phyloP scores from a whole-genome alignment of 2,797 vertebrate genomes.

The Numenius phaeopus region DNA sequence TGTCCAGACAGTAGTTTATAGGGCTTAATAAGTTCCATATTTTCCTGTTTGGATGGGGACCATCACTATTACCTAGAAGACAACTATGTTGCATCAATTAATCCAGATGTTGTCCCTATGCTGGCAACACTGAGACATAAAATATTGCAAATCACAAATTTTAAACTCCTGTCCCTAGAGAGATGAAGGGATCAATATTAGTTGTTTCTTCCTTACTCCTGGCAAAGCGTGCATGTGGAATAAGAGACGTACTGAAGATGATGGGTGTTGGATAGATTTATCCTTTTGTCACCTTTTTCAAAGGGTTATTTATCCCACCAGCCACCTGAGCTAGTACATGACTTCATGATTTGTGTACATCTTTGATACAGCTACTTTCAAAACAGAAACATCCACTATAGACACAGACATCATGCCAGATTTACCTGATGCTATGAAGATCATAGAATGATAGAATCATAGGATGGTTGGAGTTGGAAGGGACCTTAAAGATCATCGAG shows the following conservation, averaged over 20 bases:
- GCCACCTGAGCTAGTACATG: not conserved
- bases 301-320: not conserved
- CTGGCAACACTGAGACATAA: not conserved
- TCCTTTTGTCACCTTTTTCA: not conserved
- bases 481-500: no score
- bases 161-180: not conserved
- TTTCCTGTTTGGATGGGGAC: not conserved
- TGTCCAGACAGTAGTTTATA: not conserved
- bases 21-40: not conserved
- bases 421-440: not conserved
- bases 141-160: not conserved
- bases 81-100: not conserved
- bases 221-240: not conserved
- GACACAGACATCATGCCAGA: not conserved
- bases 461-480: no score
- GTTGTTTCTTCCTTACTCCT: not conserved
- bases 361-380: not conserved
- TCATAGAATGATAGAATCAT: no score
- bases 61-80: not conserved
- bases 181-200: not conserved
- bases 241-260: not conserved
- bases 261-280: constrained; percentile 1
- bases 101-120: not conserved
- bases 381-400: not conserved
- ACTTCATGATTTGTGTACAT: not conserved